Evolutionary conservation across 2,113 vertebrate species (phyloP).

Genomic region (Chaetura pelagica): DNA sequence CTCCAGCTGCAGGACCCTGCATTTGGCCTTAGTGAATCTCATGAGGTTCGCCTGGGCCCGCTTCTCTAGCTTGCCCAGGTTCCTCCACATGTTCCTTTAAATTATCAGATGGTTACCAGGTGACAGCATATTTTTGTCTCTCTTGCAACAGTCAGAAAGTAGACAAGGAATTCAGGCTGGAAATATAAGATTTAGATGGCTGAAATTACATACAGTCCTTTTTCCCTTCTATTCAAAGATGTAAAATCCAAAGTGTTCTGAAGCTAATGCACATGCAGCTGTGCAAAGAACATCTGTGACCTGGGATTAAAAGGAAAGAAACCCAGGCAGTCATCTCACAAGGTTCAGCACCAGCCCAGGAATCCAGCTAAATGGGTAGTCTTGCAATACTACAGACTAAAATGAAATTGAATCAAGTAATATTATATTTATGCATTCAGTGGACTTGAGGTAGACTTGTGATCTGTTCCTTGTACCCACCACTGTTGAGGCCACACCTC

Average conservation of each 20-base stretch:
- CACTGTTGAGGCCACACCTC: no score
- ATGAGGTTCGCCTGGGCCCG: no score
- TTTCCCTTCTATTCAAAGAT: background rate
- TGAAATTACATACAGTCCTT: background rate
- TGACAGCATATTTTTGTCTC: background rate
- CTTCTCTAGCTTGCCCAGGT: no score
- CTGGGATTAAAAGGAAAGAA: background rate
- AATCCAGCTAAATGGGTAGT: background rate
- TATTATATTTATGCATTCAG: background rate
- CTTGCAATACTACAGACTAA: background rate
- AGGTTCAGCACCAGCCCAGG: background rate
- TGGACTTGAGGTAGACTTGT: background rate
- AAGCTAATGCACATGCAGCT: background rate
- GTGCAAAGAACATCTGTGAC: background rate
- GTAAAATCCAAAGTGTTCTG: background rate
- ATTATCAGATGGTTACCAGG: background rate
- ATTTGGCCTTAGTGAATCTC: no score
- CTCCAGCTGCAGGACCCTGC: no score
- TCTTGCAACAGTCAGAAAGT: background rate
- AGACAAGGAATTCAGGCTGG: background rate
- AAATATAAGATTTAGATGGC: background rate
- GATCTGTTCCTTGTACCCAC: background rate
- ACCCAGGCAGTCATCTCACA: background rate
- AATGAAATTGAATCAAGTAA: background rate
- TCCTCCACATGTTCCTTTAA: background rate